These are phyloP conservation scores for Anthophora plumipes DNA, from an alignment of 2,888 invertebrate species.

Conservation along the genomic window DNA sequence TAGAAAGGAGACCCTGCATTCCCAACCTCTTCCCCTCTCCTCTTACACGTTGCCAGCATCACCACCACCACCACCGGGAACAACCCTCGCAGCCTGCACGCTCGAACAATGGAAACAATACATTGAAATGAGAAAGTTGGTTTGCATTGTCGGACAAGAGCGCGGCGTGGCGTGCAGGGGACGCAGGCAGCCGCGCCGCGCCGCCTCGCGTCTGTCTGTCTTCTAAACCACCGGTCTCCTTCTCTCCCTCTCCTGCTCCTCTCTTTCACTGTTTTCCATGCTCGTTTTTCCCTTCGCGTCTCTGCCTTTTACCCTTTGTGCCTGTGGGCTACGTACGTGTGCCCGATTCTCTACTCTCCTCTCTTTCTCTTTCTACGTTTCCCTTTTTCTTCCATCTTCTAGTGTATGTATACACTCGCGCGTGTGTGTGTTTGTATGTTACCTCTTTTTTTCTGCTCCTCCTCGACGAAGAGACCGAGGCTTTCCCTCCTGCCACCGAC, in stretches of 20 bases:
- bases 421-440: no score
- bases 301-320: slow-evolving; percentile 54
- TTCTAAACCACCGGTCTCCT: slow-evolving; percentile 34
- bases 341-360: slow-evolving; percentile 40
- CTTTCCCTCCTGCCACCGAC: slow-evolving; percentile 3
- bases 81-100: slow-evolving; percentile 60
- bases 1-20: slow-evolving; percentile 40
- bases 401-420: no score
- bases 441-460: slow-evolving; percentile 13
- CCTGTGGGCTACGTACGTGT: slow-evolving; percentile 49
- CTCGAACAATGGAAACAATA: slow-evolving; percentile 80
- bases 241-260: slow-evolving; percentile 6
- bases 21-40: slow-evolving; percentile 31
- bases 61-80: slow-evolving; percentile 37
- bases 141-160: slow-evolving; percentile 82
- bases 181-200: background rate
- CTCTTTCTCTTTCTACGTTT: slow-evolving; percentile 1
- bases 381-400: background rate
- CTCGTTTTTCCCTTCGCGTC: slow-evolving; percentile 37
- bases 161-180: slow-evolving; percentile 43
- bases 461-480: slow-evolving; percentile 35
- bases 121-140: slow-evolving; percentile 83
- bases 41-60: slow-evolving; percentile 16
- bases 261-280: slow-evolving; percentile 18
- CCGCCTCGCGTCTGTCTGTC: slow-evolving; percentile 53